phyloP scores from a whole-genome alignment of 2,888 invertebrate species.

The Limnephilus marmoratus region DNA sequence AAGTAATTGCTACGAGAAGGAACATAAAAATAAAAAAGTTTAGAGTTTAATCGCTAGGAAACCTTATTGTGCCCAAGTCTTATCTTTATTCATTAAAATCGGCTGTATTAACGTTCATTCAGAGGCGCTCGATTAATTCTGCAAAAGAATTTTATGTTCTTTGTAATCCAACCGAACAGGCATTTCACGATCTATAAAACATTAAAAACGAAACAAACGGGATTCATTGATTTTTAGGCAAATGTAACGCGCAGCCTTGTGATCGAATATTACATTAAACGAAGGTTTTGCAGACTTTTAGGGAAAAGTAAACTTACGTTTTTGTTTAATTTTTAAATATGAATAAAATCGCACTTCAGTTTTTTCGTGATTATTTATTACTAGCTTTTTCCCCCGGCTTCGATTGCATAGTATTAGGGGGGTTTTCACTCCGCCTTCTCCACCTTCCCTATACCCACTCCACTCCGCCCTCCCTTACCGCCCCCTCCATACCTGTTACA shows the following conservation, averaged over 20 bases:
- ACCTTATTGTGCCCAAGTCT: neutral
- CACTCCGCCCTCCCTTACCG: too few relatives aligned
- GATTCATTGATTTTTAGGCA: neutral
- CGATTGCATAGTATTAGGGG: too few relatives aligned
- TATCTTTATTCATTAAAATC: neutral
- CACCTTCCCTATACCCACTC: too few relatives aligned
- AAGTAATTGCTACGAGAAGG: neutral
- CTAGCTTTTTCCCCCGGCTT: too few relatives aligned
- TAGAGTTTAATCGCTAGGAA: neutral
- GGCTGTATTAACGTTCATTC: neutral
- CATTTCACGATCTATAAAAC: neutral
- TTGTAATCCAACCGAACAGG: neutral
- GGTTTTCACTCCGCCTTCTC: too few relatives aligned
- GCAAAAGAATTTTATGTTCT: neutral
- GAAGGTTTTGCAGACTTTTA: neutral
- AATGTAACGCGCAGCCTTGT: neutral
- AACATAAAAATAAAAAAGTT: neutral
- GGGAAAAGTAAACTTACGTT: neutral
- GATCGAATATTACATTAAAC: neutral
- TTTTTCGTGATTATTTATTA: neutral
- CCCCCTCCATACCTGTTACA: too few relatives aligned
- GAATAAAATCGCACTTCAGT: neutral
- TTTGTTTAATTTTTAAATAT: neutral
- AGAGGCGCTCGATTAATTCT: neutral
- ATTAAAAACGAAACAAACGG: neutral